Evolutionary conservation across 2,113 vertebrate species (phyloP), one percentile per base, ranked within the genome.

Genomic region (Parotia lawesii): DNA sequence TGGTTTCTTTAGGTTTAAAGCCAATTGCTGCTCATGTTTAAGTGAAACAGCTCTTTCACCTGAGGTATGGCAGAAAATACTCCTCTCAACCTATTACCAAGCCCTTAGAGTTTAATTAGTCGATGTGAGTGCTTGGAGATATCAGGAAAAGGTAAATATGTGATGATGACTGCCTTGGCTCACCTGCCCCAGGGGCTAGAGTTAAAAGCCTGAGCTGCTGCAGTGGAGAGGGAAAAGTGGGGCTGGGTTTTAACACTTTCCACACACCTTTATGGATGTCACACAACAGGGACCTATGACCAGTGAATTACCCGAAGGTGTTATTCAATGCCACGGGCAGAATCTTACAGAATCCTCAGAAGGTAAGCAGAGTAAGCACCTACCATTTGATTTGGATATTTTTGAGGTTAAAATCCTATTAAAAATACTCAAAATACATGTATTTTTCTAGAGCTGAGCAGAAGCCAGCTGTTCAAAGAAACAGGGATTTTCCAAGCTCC

Each of bases 61-160:
- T 50, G 74, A 87, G 82, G 58, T 69, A 38, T n/a, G 38, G 42
- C 40, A 87, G 66, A 50, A 87, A 89, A 85, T 50, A 87, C 7
- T 89, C 25, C 71, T 87, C 71, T 87, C 71, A 31, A 53, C 67
- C 33, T 73, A 37, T 62, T 61, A 38, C 35, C 47, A 54, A 87
- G 58, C 82, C 71, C 42, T 93, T 38, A 42, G 66, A 82, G 62
- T 82, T 87, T 93, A 93, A 93, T 93, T 94, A 85, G 82, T 61
- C 50, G 28, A 28, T 64, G 17, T 69, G 70, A 79, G 48, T 61
- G 53, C 62, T 91, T 82, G 73, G 62, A 85, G 76, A 82, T 76
- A 10, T 57, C 42, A 40, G 69, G 70, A 71, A 76, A 89, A 79
- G 28, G 58, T 53, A 92, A 83, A 86, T 45, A 75, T 23, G 23